Evolutionary conservation across 1,140 invertebrate species (phyloP).

Genomic region (Drosophila gunungcola): DNA sequence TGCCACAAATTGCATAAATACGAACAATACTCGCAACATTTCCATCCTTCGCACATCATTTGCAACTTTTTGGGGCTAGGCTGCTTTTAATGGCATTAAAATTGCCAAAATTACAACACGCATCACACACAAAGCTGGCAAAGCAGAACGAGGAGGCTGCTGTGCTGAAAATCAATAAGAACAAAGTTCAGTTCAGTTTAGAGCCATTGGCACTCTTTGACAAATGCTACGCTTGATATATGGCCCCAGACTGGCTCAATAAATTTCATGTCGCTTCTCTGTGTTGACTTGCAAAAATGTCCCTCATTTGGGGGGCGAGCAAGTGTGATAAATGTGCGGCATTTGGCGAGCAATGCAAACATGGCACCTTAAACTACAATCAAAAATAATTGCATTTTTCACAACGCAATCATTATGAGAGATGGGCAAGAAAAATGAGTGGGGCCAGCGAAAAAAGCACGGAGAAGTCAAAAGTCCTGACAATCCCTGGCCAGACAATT

Average conservation of each 20-base stretch:
- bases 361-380: conserved; percentile 65
- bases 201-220: conserved; percentile 52
- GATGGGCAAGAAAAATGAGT: conserved; percentile 5
- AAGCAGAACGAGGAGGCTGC: not conserved
- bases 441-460: conserved; percentile 12
- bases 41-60: conserved; percentile 73
- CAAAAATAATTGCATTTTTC: conserved; percentile 74
- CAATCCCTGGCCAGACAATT: conserved; percentile 53
- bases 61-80: conserved; percentile 70
- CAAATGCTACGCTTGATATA: conserved; percentile 72
- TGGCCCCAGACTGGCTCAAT: conserved; percentile 65
- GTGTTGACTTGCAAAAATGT: conserved; percentile 60
- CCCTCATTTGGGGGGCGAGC: conserved; percentile 3
- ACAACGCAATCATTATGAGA: conserved; percentile 59
- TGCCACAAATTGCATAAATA: conserved; percentile 81
- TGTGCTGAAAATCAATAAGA: conserved; percentile 66
- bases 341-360: conserved; percentile 70
- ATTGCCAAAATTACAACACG: conserved; percentile 78
- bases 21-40: conserved; percentile 54
- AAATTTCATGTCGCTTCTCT: conserved; percentile 59
- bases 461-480: conserved; percentile 53
- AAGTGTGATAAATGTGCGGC: conserved; percentile 69
- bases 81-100: conserved; percentile 79
- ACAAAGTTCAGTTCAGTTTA: conserved; percentile 54
- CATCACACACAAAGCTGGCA: conserved; percentile 24